Evolutionary conservation across 1,140 invertebrate species (phyloP), one percentile per base, ranked within the genome.

Genomic region (Ganaspis sp.): DNA sequence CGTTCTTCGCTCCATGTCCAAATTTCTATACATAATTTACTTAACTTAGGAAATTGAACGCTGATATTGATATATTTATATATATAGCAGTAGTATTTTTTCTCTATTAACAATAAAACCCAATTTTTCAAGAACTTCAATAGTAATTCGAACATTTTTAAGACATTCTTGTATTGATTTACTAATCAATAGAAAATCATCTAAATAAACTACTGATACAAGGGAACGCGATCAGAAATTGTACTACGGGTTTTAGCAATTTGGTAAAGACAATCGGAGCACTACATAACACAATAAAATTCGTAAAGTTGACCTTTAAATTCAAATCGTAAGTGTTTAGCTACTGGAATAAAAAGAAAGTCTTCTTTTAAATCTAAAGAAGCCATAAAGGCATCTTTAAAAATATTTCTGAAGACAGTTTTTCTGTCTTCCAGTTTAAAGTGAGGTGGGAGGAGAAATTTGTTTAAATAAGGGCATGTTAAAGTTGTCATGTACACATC

Each of bases 21-120:
- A 49, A 70, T 77, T 23, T 70, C 42, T 6, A 45, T 49, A 12
- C 75, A 17, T n/a, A 89, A 12, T n/a, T 70, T 15, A 70, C 82
- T 84, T 42, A 90, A 70, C 42, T 87, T 77, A 0, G 82, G 84
- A 34, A 77, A 71, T 49, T 42, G 34, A 85, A 75, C 84, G 81
- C 73, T 87, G 69, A 15, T 87, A 83, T 8, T 85, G n/a, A n/a
- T 83, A 81, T 79, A 85, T 85, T 89, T n/a, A 89, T 81, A 45
- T 89, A 82, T 15, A 90, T 84, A 0, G 88, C 88, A 9, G 86
- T 89, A 0, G 83, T 89, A 69, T 90, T 17, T 73, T 73, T 23
- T 45, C 26, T 73, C 15, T 17, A 26, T 53, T 73, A 17, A 73
- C 15, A 53, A 73, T 53, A 49, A 73, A 77, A 42, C 71, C 76